Evolutionary conservation across 2,888 invertebrate species (phyloP).

Genomic region (Synanthedon tipuliformis): DNA sequence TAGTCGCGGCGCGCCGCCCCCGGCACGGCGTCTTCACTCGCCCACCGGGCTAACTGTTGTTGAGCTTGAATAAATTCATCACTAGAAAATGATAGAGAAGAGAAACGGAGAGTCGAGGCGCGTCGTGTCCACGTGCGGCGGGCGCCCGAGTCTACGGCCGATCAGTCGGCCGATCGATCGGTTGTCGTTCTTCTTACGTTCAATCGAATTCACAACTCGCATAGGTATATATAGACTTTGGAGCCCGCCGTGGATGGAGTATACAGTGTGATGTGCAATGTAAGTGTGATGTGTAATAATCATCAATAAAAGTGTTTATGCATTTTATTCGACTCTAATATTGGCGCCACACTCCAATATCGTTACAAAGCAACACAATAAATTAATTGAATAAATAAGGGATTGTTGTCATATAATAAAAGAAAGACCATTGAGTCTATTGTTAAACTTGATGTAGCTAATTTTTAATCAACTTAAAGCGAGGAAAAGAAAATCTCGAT

Average conservation of each 20-base stretch:
- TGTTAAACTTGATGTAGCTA: conserved; percentile 3
- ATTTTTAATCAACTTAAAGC: not conserved
- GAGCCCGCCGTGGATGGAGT: conserved; percentile 17
- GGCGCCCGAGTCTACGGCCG: conserved; percentile 8
- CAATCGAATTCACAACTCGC: not conserved
- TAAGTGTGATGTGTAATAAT: conserved; percentile 2
- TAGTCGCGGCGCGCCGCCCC: conserved; percentile 48
- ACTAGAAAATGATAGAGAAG: conserved; percentile 91
- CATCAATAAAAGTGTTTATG: no score
- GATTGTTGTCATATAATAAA: no score
- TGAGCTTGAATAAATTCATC: conserved; percentile 98
- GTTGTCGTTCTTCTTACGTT: not conserved
- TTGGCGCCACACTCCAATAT: no score
- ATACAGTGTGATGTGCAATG: conserved; percentile 9
- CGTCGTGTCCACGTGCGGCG: conserved; percentile 18
- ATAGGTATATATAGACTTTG: conserved; percentile 11
- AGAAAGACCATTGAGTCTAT: no score
- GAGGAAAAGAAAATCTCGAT: no score
- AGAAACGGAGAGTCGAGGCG: conserved; percentile 75
- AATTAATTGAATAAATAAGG: no score
- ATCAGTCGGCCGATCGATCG: no score
- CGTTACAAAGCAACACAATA: no score
- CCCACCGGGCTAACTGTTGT: conserved; percentile 95
- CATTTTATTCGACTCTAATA: no score
- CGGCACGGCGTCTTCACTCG: conserved; percentile 85